phyloP scores from a whole-genome alignment of 64 coral and sea anemone species.

The Dendrophyllia cribrosa region DNA sequence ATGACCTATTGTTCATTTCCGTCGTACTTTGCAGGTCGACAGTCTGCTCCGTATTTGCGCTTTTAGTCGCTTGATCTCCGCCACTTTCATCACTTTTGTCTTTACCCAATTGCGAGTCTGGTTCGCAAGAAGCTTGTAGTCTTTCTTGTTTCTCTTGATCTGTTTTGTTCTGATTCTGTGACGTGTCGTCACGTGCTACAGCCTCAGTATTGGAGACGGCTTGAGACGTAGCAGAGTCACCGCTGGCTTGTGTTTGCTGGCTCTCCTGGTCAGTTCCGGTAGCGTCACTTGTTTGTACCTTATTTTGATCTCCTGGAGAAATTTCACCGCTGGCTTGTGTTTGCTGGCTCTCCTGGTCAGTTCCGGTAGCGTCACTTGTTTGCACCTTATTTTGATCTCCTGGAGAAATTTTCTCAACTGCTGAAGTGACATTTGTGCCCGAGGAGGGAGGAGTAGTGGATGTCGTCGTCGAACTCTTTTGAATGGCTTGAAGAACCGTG shows the following conservation, averaged over 20 bases:
- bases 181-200: background rate
- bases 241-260: background rate
- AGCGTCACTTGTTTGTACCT: background rate
- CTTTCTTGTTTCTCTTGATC: background rate
- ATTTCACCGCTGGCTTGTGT: no score
- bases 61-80: background rate
- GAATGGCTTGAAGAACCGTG: conserved; percentile 68
- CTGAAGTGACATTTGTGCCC: background rate
- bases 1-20: background rate
- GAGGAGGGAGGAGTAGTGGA: background rate
- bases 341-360: background rate
- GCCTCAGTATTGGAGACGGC: background rate
- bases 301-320: background rate
- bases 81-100: background rate
- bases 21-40: background rate
- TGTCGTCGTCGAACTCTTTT: background rate
- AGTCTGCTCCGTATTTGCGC: background rate
- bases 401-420: background rate
- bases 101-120: background rate
- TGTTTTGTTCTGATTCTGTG: background rate
- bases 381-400: background rate
- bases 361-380: background rate
- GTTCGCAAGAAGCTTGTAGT: background rate
- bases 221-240: background rate
- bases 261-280: background rate